phyloP scores from a whole-genome alignment of 2,888 invertebrate species.

The Blera fallax region DNA sequence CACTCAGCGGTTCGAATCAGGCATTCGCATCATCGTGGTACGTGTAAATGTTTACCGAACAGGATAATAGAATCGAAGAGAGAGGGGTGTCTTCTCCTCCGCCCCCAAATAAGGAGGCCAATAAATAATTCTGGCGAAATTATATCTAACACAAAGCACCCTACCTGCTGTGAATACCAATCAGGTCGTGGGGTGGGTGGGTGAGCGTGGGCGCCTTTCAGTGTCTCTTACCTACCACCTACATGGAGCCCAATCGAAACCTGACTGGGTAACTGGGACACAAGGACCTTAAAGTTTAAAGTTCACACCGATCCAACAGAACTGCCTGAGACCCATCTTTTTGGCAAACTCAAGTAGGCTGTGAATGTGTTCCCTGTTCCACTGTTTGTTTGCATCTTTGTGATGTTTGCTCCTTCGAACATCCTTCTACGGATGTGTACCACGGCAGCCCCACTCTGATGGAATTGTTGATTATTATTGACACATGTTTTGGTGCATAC shows the following conservation, averaged over 20 bases:
- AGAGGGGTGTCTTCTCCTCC: conserved; percentile 15
- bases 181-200: conserved; percentile 26
- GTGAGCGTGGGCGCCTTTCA: not conserved
- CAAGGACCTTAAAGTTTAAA: conserved; percentile 50
- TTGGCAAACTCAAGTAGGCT: conserved; percentile 6
- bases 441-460: conserved; percentile 15
- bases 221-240: not conserved
- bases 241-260: conserved; percentile 22
- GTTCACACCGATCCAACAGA: conserved; percentile 32
- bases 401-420: conserved; percentile 57
- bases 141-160: conserved; percentile 69
- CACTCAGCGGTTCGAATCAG: conserved; percentile 45
- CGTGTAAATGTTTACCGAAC: conserved; percentile 70
- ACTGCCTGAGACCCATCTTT: not conserved
- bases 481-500: conserved; percentile 62
- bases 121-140: conserved; percentile 70
- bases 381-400: conserved; percentile 56
- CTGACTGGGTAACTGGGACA: conserved; percentile 35
- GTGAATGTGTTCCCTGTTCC: not conserved
- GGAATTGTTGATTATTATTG: conserved; percentile 72
- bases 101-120: conserved; percentile 39
- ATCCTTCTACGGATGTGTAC: conserved; percentile 42
- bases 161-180: conserved; percentile 66
- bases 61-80: conserved; percentile 67
- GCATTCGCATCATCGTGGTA: conserved; percentile 59